Conservation (phyloP, 2,797 vertebrate genomes). For the Falco cherrug region DNA sequence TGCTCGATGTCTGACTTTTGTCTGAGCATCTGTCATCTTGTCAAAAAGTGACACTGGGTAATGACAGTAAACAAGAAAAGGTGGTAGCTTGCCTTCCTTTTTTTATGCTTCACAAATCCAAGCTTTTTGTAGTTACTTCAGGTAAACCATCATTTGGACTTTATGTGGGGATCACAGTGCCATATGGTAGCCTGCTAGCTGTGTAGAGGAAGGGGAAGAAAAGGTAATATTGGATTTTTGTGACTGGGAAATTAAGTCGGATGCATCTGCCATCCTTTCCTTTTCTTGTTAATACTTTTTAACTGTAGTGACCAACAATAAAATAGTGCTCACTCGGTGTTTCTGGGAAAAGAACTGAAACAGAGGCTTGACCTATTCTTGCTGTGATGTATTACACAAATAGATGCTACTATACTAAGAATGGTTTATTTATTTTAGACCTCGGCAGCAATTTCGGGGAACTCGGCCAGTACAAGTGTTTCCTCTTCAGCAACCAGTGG, state of each 20-base stretch:
- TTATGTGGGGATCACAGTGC: constrained; percentile 2
- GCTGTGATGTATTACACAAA: not conserved
- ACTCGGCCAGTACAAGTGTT: constrained; percentile 80
- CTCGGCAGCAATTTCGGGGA: constrained; percentile 83
- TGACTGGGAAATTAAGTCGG: not conserved
- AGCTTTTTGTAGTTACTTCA: constrained; percentile 17
- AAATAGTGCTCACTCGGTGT: not conserved
- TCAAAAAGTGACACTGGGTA: constrained; percentile 1
- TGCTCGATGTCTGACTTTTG: not conserved
- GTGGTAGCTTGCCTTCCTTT: not conserved
- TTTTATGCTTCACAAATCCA: not conserved
- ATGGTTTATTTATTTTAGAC: constrained; percentile 74
- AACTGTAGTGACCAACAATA: not conserved
- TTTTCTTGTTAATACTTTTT: not conserved
- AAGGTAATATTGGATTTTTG: not conserved
- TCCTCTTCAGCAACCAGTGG: constrained; percentile 87
- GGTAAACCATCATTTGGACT: not conserved
- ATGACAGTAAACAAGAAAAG: not conserved
- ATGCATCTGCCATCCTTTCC: not conserved
- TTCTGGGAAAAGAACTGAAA: not conserved
- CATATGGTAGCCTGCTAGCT: not conserved
- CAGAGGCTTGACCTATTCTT: not conserved
- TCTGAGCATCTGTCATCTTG: not conserved
- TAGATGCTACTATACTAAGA: constrained; percentile 21
- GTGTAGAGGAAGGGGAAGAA: not conserved